Conservation (phyloP, 2,113 vertebrate species). For the Hyperoodon ampullatus region DNA sequence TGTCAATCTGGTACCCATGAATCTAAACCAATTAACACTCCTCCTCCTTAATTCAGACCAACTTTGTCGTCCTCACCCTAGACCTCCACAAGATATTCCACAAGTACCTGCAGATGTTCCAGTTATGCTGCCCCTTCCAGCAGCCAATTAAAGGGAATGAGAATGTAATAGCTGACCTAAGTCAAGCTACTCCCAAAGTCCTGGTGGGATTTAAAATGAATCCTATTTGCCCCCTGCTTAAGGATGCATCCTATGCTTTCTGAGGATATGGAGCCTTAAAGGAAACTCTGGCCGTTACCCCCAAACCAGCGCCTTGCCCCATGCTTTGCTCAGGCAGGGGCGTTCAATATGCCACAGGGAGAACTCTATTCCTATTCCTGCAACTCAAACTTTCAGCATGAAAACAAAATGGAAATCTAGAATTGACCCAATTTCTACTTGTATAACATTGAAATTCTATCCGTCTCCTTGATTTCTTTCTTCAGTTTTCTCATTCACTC, state of each 20-base stretch:
- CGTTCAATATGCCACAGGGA: not conserved
- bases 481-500: not conserved
- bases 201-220: not conserved
- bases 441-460: not conserved
- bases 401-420: not conserved
- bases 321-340: not conserved
- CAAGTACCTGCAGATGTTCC: not conserved
- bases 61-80: not conserved
- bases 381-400: not conserved
- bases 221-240: not conserved
- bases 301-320: not conserved
- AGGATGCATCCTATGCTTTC: not conserved
- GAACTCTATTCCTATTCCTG: not conserved
- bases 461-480: not conserved
- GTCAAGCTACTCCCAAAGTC: not conserved
- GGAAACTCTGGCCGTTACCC: not conserved
- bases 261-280: not conserved
- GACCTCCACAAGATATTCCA: not conserved
- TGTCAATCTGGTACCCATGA: not conserved
- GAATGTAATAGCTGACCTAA: not conserved
- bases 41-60: not conserved
- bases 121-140: not conserved
- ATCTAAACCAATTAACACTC: not conserved
- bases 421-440: constrained; percentile 22
- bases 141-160: not conserved